phyloP scores from a whole-genome alignment of 1,140 invertebrate genomes.

The Leptopilina clavipes region DNA sequence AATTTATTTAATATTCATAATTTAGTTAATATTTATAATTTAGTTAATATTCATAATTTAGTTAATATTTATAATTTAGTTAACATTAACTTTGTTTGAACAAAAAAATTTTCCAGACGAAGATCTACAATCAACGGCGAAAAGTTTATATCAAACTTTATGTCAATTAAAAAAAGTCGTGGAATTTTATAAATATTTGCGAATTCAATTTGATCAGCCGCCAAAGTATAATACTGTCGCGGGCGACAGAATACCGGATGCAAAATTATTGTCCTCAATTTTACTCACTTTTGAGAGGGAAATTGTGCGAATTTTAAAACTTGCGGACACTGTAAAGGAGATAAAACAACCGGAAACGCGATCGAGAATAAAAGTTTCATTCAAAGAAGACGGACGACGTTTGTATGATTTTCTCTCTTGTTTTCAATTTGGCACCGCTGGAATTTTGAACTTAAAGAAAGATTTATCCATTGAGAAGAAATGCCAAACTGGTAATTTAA shows the following conservation, averaged over 20 bases:
- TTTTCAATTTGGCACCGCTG: conserved; percentile 76
- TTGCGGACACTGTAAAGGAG: conserved; percentile 59
- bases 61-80: too few species aligned
- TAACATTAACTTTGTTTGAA: too few species aligned
- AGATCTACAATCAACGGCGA: conserved; percentile 60
- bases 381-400: conserved; percentile 65
- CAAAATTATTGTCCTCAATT: conserved; percentile 54
- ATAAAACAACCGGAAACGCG: conserved; percentile 49
- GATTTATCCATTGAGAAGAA: conserved; percentile 62
- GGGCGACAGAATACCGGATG: conserved; percentile 49
- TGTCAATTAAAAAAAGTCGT: conserved; percentile 65
- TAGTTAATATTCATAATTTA: too few species aligned
- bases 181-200: conserved; percentile 71
- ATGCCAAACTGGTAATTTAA: conserved; percentile 62
- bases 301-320: conserved; percentile 62
- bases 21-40: neutral
- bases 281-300: conserved; percentile 66
- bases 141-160: conserved; percentile 61
- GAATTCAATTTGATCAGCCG: conserved; percentile 62
- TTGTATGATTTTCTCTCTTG: conserved; percentile 75
- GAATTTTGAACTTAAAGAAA: conserved; percentile 62
- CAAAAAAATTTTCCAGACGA: conserved; percentile 54
- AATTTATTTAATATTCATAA: too few species aligned
- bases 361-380: conserved; percentile 65
- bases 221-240: conserved; percentile 67